Conservation (phyloP, 1,140 invertebrate genomes). For the Diuraphis noxia region DNA sequence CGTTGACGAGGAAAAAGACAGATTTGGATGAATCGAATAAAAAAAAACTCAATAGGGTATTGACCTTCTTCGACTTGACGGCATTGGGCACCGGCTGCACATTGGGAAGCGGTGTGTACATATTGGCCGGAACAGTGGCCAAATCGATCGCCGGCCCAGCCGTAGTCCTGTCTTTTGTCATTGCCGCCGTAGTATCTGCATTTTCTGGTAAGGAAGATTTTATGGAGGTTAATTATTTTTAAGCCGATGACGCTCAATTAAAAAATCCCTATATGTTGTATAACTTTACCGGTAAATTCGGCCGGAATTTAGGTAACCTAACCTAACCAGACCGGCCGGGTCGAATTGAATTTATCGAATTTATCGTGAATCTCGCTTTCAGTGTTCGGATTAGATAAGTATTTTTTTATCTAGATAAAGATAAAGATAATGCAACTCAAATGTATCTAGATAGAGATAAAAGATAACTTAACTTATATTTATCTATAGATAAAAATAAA, state of each 20-base stretch:
- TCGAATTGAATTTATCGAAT: too few relatives aligned
- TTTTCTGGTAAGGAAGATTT: constrained; percentile 72
- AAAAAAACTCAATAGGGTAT: constrained; percentile 70
- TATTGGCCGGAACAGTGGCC: constrained; percentile 85
- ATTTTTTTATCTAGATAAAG: too few relatives aligned
- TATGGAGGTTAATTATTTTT: background rate
- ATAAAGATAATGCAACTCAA: too few relatives aligned
- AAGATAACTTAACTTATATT: too few relatives aligned
- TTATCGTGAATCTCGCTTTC: too few relatives aligned
- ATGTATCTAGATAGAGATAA: too few relatives aligned
- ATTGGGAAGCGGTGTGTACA: constrained; percentile 89
- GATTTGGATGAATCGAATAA: constrained; percentile 17
- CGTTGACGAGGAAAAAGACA: constrained; percentile 56
- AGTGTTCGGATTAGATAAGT: too few relatives aligned
- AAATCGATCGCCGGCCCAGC: constrained; percentile 82
- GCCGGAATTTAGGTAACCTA: too few relatives aligned
- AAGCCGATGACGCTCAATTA: background rate
- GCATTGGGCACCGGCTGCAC: constrained; percentile 85
- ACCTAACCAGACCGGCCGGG: too few relatives aligned
- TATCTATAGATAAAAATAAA: too few relatives aligned
- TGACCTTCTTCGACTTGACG: constrained; percentile 78
- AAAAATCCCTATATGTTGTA: too few relatives aligned
- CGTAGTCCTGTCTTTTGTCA: constrained; percentile 83
- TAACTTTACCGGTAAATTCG: too few relatives aligned
- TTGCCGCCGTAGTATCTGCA: constrained; percentile 85